These are phyloP conservation scores for Nephrocerus scutellatus DNA, from an alignment of 2,888 invertebrate genomes.

Conservation along the genomic window DNA sequence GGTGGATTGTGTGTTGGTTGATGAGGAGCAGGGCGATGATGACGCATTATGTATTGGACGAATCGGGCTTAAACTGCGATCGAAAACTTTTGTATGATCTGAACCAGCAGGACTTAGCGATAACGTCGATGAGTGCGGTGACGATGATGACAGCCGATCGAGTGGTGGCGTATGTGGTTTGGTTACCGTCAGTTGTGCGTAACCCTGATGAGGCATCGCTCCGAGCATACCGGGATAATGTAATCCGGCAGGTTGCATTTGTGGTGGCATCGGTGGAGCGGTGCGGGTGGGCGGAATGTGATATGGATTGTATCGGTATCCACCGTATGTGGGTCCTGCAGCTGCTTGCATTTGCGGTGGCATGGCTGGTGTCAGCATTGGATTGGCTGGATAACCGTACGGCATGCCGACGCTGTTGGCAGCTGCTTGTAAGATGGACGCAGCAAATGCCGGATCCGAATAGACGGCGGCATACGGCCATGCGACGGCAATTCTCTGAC, in stretches of 20 bases:
- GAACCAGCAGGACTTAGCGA: constrained; percentile 47
- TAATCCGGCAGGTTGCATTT: constrained; percentile 43
- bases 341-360: constrained; percentile 50
- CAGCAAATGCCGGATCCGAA: constrained; percentile 88
- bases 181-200: constrained; percentile 31
- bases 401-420: constrained; percentile 65
- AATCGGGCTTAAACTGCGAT: constrained; percentile 39
- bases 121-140: constrained; percentile 45
- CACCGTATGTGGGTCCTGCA: constrained; percentile 34
- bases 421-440: constrained; percentile 84
- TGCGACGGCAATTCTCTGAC: constrained; percentile 86
- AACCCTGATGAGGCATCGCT: constrained; percentile 26
- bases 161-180: constrained; percentile 46
- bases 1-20: constrained; percentile 12
- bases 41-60: constrained; percentile 18
- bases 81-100: constrained; percentile 45
- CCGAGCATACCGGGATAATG: constrained; percentile 22
- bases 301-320: constrained; percentile 51
- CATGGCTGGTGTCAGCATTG: constrained; percentile 49
- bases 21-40: constrained; percentile 8
- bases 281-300: constrained; percentile 50
- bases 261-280: constrained; percentile 37
- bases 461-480: constrained; percentile 96
- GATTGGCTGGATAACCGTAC: constrained; percentile 55
- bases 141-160: constrained; percentile 45